A percentile compares a stretch with the other conserved stretches of the same genome.
These are phyloP conservation scores for Caenorhabditis sp. DNA, from an alignment of 2,888 invertebrate genomes.

Conservation along the genomic window DNA sequence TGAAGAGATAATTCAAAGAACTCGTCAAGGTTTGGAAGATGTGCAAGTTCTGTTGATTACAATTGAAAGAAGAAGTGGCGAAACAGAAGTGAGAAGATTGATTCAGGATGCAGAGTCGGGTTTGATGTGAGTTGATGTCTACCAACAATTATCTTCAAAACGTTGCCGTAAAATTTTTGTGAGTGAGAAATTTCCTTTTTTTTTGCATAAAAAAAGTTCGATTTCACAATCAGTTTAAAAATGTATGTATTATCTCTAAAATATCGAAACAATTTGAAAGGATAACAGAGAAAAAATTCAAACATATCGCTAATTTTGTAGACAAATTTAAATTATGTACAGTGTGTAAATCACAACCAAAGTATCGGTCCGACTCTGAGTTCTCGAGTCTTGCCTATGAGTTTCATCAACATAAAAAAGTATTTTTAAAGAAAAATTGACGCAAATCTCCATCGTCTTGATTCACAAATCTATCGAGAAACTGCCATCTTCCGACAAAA, in stretches of 20 bases:
- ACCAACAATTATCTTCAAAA: neutral
- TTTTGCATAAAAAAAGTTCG: no score
- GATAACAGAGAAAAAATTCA: no score
- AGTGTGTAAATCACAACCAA: no score
- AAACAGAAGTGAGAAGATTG: constrained; percentile 13
- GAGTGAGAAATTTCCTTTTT: neutral
- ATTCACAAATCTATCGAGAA: constrained; percentile 18
- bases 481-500: constrained; percentile 10
- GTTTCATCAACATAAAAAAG: no score
- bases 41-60: constrained; percentile 24
- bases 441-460: constrained; percentile 13
- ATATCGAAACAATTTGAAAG: no score
- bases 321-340: no score
- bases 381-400: no score
- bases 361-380: no score
- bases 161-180: no score
- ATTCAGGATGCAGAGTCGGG: constrained; percentile 17
- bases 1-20: neutral
- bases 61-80: constrained; percentile 20
- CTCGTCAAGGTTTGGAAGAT: constrained; percentile 14
- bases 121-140: constrained; percentile 11
- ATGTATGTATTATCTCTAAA: no score
- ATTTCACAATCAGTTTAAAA: no score
- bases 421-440: constrained; percentile 23
- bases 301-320: no score